Evolutionary conservation across 2,888 invertebrate genomes (phyloP), one percentile per base, ranked within the genome.

Genomic region (Aphidoletes aphidimyza): DNA sequence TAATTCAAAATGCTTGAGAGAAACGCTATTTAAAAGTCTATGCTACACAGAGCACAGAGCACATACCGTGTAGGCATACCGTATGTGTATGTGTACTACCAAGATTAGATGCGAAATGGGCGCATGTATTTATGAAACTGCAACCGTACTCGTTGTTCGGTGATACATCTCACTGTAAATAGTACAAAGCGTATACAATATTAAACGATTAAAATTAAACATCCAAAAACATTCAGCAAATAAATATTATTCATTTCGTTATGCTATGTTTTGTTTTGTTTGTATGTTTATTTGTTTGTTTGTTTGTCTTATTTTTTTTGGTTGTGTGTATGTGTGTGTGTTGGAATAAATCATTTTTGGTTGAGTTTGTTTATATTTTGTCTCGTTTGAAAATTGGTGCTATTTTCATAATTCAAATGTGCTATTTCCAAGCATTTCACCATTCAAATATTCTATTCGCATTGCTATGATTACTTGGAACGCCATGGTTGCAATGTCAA

Each of bases 161-260:
- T n/a, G n/a, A n/a, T n/a, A n/a, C n/a, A n/a, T n/a, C n/a, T n/a
- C n/a, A 54, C 22, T 6, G 22, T 8, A 54, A 22, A 54, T 54
- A 54, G n/a, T 3, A 22, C 26, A n/a, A 54, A 9, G 49, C 49
- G 17, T 49, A 19, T 19, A 19, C 19, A 49, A 9, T 17, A 49
- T 49, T 3, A 19, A 49, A 19, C 54, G 54, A 54, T 54, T 54
- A 54, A 54, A 54, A 54, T 54, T n/a, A 54, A n/a, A 26, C 54
- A 54, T 54, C 54, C 54, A 22, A 54, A 54, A 5, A 54, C 54
- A 54, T 54, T 54, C 26, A 11, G 22, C 54, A 54, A 54, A 54
- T 54, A 54, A 54, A 54, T 54, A 54, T 54, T 54, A 54, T 54
- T 54, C 54, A 54, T n/a, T 54, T 54, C 54, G 54, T 54, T 54